Evolutionary conservation across 2,113 vertebrate genomes (phyloP).

Genomic region (Brachyhypopomus occidentalis): DNA sequence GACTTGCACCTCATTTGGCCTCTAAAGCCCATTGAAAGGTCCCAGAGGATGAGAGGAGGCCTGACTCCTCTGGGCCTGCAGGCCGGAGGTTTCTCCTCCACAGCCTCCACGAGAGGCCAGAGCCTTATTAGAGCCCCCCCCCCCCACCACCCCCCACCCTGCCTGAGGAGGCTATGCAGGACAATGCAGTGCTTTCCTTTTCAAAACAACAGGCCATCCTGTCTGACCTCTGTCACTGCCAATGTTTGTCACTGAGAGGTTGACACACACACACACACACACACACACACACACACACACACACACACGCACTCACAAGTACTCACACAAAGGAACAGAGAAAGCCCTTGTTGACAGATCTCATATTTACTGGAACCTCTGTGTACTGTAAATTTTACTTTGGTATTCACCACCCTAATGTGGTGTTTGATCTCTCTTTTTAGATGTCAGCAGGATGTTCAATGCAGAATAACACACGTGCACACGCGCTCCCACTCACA

Average conservation of each 20-base stretch:
- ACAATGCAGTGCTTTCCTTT: constrained; percentile 73
- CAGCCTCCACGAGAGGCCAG: constrained; percentile 58
- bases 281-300: constrained; percentile 36
- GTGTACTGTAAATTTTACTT: constrained; percentile 36
- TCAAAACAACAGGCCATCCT: constrained; percentile 75
- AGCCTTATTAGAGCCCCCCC: constrained; percentile 66
- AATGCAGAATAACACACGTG: not conserved
- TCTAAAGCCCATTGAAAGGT: constrained; percentile 81
- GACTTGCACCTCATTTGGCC: constrained; percentile 87
- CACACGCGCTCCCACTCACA: not conserved
- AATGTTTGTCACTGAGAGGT: constrained; percentile 72
- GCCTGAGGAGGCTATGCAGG: constrained; percentile 67
- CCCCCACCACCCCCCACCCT: constrained; percentile 41
- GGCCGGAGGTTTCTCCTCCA: constrained; percentile 54
- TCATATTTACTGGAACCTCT: constrained; percentile 39
- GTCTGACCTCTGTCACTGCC: constrained; percentile 80
- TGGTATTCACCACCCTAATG: constrained; percentile 23
- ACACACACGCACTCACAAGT: constrained; percentile 3
- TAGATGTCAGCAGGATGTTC: not conserved
- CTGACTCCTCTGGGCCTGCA: constrained; percentile 11
- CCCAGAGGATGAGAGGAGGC: constrained; percentile 72
- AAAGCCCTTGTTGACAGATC: constrained; percentile 42
- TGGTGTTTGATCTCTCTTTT: constrained; percentile 12
- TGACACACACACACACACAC: constrained; percentile 65
- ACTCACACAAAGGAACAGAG: constrained; percentile 37